Evolutionary conservation across 2,113 vertebrate species (phyloP).

Genomic region (Lepidothrix coronata): DNA sequence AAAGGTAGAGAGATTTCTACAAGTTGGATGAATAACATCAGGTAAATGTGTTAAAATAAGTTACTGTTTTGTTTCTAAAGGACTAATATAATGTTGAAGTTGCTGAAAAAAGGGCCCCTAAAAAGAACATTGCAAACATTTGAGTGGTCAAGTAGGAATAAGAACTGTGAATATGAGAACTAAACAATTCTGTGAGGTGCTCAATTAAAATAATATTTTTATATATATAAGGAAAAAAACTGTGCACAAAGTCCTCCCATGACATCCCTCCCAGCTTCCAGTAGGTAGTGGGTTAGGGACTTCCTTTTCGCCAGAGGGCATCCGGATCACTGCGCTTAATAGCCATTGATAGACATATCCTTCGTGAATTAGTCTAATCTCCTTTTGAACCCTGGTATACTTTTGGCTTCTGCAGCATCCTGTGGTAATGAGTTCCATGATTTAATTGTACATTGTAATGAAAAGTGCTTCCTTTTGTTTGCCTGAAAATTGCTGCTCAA

Average conservation of each 20-base stretch:
- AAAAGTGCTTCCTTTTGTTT: conserved; percentile 58
- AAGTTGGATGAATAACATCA: conserved; percentile 9
- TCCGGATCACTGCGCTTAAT: conserved; percentile 11
- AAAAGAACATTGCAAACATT: neutral
- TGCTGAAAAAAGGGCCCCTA: neutral
- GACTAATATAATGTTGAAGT: neutral
- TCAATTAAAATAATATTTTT: neutral
- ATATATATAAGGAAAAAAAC: neutral
- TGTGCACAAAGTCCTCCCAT: neutral
- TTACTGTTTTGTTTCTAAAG: conserved; percentile 36
- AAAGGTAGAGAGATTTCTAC: conserved; percentile 22
- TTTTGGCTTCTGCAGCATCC: conserved; percentile 54
- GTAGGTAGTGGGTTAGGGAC: neutral
- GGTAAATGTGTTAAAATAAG: conserved; percentile 16
- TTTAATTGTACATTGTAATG: conserved; percentile 30
- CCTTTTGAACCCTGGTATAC: conserved; percentile 19
- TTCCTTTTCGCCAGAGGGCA: neutral
- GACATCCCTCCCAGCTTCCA: conserved; percentile 3
- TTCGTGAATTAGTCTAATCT: conserved; percentile 31
- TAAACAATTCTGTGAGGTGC: neutral
- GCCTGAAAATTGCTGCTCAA: neutral
- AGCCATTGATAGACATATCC: conserved; percentile 52
- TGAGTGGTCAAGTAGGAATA: neutral
- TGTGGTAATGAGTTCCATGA: conserved; percentile 25
- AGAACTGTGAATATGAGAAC: neutral